phyloP scores from a whole-genome alignment of 2,888 invertebrate genomes.

The Marronus borbonicus region DNA sequence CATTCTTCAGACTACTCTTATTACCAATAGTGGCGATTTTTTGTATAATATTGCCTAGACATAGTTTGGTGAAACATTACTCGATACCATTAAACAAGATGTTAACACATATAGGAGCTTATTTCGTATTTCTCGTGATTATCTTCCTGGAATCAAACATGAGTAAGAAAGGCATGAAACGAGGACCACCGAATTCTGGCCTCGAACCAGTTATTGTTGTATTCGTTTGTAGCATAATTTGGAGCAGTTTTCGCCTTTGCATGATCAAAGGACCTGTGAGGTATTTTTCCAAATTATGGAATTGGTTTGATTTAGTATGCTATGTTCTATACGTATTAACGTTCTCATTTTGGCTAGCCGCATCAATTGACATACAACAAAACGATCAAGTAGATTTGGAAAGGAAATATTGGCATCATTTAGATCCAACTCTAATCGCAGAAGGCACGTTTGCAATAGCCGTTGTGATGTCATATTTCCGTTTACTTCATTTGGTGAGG shows the following conservation, averaged over 20 bases:
- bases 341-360: slow-evolving; percentile 77
- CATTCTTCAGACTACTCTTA: slow-evolving; percentile 66
- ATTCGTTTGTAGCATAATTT: slow-evolving; percentile 75
- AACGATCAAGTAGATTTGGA: slow-evolving; percentile 72
- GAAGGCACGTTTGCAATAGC: slow-evolving; percentile 80
- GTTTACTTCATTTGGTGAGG: slow-evolving; percentile 77
- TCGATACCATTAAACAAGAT: slow-evolving; percentile 81
- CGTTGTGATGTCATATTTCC: slow-evolving; percentile 78
- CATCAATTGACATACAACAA: slow-evolving; percentile 72
- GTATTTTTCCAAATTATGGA: slow-evolving; percentile 76
- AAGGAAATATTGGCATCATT: slow-evolving; percentile 78
- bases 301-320: slow-evolving; percentile 77
- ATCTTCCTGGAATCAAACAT: slow-evolving; percentile 76
- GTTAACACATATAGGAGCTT: slow-evolving; percentile 79
- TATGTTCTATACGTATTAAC: slow-evolving; percentile 75
- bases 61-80: slow-evolving; percentile 72
- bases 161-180: slow-evolving; percentile 74
- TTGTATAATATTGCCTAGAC: slow-evolving; percentile 70
- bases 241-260: slow-evolving; percentile 74
- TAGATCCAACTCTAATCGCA: slow-evolving; percentile 77
- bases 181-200: slow-evolving; percentile 76
- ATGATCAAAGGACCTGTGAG: slow-evolving; percentile 74
- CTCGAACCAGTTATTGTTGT: slow-evolving; percentile 67
- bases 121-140: slow-evolving; percentile 77
- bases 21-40: slow-evolving; percentile 71